Conservation (phyloP, 2,888 invertebrate species). For the Papilio gigon region DNA sequence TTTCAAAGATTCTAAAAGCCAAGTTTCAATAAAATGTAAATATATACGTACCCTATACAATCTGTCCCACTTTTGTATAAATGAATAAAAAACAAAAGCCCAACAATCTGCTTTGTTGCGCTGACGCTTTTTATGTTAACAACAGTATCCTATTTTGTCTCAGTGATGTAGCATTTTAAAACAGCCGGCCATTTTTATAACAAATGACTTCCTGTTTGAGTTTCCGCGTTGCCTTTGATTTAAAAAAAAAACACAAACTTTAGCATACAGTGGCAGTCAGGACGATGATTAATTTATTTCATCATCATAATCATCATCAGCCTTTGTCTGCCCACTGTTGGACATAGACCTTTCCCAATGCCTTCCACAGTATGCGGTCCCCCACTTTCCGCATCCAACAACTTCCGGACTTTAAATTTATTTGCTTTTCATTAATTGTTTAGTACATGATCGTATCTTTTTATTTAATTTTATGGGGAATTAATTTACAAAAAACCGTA, state of each 20-base stretch:
- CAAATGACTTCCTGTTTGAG: conserved; percentile 29
- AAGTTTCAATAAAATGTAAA: neutral
- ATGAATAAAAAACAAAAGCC: conserved; percentile 16
- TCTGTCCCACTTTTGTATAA: conserved; percentile 5
- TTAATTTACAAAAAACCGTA: no score
- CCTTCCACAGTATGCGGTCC: no score
- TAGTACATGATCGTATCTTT: no score
- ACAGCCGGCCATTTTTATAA: conserved; percentile 30
- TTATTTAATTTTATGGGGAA: no score
- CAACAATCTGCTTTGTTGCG: conserved; percentile 3
- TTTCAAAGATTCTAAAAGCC: no score
- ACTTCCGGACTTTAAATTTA: no score
- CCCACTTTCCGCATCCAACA: no score
- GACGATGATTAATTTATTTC: no score
- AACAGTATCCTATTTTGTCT: conserved; percentile 22
- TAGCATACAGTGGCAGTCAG: neutral
- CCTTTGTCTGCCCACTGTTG: no score
- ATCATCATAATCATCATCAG: no score
- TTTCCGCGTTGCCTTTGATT: conserved; percentile 23
- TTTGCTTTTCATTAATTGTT: no score
- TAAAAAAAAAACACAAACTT: neutral
- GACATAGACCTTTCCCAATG: no score
- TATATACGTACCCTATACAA: neutral
- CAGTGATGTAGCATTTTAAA: conserved; percentile 24
- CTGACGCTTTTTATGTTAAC: conserved; percentile 7